Conservation (phyloP, 2,888 invertebrate genomes). For the Nasonovia ribisnigri region DNA sequence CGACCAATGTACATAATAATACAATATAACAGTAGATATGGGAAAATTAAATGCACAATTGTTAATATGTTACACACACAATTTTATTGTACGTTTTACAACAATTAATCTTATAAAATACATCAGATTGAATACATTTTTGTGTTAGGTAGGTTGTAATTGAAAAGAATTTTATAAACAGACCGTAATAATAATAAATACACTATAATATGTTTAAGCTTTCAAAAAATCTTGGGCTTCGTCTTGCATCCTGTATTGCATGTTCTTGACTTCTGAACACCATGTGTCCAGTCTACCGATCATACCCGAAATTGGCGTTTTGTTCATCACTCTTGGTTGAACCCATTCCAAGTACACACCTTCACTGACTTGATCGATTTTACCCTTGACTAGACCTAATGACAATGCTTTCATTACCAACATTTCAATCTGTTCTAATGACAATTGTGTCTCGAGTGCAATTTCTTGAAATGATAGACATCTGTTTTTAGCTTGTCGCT, state of each 20-base stretch:
- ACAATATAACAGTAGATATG: not conserved
- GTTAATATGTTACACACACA: not conserved
- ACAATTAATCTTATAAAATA: constrained; percentile 15
- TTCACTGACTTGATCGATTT: constrained; percentile 90
- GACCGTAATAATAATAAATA: constrained; percentile 49
- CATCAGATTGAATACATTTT: constrained; percentile 36
- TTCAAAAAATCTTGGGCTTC: constrained; percentile 85
- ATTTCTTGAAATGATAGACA: constrained; percentile 89
- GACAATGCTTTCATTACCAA: constrained; percentile 98
- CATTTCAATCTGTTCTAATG: constrained; percentile 89
- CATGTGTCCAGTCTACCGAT: constrained; percentile 79
- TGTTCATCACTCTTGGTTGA: constrained; percentile 84
- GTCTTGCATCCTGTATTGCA: constrained; percentile 81
- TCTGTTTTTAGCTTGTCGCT: constrained; percentile 66
- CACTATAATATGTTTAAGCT: constrained; percentile 71
- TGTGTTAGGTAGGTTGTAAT: constrained; percentile 26
- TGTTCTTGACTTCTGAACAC: constrained; percentile 81
- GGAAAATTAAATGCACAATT: not conserved
- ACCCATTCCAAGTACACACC: constrained; percentile 88
- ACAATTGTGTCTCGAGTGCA: constrained; percentile 85
- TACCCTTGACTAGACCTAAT: constrained; percentile 92
- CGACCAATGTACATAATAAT: not conserved
- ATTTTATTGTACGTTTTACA: constrained; percentile 49
- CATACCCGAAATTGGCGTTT: constrained; percentile 77
- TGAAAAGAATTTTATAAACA: constrained; percentile 4